phyloP scores from a whole-genome alignment of 2,797 vertebrate genomes.

The Phylloscopus collybita region DNA sequence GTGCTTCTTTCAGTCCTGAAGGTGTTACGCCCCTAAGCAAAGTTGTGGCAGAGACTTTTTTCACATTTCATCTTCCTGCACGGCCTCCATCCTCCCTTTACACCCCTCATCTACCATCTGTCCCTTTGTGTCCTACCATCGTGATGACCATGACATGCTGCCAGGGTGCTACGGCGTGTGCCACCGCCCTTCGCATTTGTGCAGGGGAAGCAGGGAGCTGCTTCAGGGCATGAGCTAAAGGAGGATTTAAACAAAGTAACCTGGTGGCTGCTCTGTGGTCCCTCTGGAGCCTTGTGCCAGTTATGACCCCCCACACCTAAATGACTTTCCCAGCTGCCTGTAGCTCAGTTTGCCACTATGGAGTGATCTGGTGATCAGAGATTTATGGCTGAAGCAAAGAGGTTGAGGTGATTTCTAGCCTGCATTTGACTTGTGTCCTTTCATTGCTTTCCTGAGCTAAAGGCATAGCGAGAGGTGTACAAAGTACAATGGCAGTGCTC shows the following conservation, averaged over 20 bases:
- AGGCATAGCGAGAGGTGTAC: not conserved
- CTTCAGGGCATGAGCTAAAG: not conserved
- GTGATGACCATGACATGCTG: not conserved
- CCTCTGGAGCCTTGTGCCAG: not conserved
- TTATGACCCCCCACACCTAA: not conserved
- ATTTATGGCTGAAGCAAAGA: not conserved
- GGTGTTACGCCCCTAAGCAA: not conserved
- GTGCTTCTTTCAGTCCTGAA: slow-evolving; percentile 1
- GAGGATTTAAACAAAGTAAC: not conserved
- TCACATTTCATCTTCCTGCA: not conserved
- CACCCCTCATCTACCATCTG: not conserved
- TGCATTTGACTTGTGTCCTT: not conserved
- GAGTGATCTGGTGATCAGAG: not conserved
- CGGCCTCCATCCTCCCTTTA: not conserved
- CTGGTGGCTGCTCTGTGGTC: not conserved
- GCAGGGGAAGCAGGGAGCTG: not conserved
- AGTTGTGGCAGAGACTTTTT: not conserved
- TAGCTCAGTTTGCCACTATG: not conserved
- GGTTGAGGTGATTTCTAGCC: not conserved
- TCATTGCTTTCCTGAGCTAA: not conserved
- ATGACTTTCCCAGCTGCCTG: not conserved
- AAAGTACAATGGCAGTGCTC: not conserved
- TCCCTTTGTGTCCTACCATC: not conserved
- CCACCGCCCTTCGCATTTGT: not conserved
- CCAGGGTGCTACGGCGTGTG: not conserved